A percentile compares a stretch with the other conserved stretches of the same genome.
Evolutionary conservation across 2,113 vertebrate species (phyloP).

Genomic region (Murina feae): DNA sequence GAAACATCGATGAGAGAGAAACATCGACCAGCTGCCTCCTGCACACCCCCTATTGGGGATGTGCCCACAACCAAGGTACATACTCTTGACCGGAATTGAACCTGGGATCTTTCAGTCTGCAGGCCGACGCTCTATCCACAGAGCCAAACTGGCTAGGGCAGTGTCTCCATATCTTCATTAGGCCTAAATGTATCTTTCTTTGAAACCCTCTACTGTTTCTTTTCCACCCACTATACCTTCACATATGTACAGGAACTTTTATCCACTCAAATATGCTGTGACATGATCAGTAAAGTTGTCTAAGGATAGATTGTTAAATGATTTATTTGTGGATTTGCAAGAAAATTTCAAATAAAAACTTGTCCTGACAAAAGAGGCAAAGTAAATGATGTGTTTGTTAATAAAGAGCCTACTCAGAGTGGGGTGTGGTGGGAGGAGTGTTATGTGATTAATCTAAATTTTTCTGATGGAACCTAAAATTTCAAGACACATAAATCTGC

Average conservation of each 20-base stretch:
- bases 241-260: background rate
- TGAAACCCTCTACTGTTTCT: background rate
- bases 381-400: background rate
- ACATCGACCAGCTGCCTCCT: too few relatives aligned
- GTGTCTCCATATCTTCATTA: background rate
- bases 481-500: background rate
- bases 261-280: background rate
- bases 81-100: too few relatives aligned
- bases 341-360: background rate
- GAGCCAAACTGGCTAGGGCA: too few relatives aligned
- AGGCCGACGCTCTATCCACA: too few relatives aligned
- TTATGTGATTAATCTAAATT: background rate
- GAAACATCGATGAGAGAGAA: too few relatives aligned
- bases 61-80: too few relatives aligned
- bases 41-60: too few relatives aligned
- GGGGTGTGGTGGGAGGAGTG: background rate
- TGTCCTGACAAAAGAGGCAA: background rate
- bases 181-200: background rate
- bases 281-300: background rate
- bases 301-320: background rate
- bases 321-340: background rate
- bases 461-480: background rate
- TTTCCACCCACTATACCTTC: background rate
- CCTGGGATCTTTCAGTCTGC: too few relatives aligned
- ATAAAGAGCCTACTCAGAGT: background rate